Evolutionary conservation across 1,140 invertebrate genomes (phyloP), one percentile per base, ranked within the genome.

Genomic region (Vanessa atalanta): DNA sequence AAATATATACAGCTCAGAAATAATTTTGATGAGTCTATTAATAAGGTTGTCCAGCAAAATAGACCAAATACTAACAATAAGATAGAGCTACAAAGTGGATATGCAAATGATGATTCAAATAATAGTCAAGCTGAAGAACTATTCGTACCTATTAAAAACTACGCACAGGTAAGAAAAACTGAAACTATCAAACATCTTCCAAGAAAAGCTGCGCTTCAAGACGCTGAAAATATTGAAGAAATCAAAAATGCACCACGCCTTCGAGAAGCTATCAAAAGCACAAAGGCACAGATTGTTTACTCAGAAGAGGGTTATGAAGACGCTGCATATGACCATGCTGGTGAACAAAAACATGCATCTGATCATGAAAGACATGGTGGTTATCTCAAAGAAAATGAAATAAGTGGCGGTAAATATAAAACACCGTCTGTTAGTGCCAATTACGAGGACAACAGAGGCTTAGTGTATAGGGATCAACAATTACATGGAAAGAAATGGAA

Each of bases 241-340:
- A 89, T 93, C 70, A 81, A 88, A 73, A 95, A 95, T 79, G 95
- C 95, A 6, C 93, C 94, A 0, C 89, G 95, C 73, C 88, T 96
- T 47, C 92, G 94, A 55, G 95, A 96, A 91, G 94, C 95, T 4
- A 93, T 96, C 0, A 95, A 94, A 63, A 95, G 95, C 78, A 94
- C 94, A n/a, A 96, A 96, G 90, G 93, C 94, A 4, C 95, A 96
- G 83, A 96, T 94, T 2, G 94, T 96, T 8, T 97, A 96, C 79
- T 95, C 95, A 6, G 96, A 97, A 89, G 96, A 97, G 93, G 96
- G 96, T 0, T 96, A 96, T 76, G 96, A 96, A 89, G 96, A 97
- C 87, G 93, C 94, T 0, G 96, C 94, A 8, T 97, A 97, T 79
- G 96, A 97, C 85, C 96, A 97, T 80, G 96, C 94, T 13, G 96